A percentile compares a stretch with the other conserved stretches of the same genome.
These are phyloP conservation scores for Xestia xanthographa DNA, from an alignment of 2,888 invertebrate genomes.

Conservation along the genomic window DNA sequence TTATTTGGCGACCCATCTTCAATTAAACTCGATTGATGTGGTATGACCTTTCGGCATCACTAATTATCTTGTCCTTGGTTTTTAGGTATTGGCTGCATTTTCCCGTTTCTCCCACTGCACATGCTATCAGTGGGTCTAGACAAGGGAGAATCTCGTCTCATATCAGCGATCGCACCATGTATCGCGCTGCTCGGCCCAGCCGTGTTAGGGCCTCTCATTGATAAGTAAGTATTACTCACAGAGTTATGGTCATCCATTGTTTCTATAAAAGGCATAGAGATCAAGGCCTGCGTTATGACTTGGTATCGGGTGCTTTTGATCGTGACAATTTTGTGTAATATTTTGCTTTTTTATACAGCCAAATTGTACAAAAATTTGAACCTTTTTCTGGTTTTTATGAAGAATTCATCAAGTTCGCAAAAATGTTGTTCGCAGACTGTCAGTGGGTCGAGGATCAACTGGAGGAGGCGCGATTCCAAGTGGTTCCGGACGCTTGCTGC, in stretches of 20 bases:
- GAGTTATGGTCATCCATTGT: slow-evolving; percentile 46
- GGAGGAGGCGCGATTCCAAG: slow-evolving; percentile 86
- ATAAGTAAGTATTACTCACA: slow-evolving; percentile 89
- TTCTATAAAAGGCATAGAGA: slow-evolving; percentile 25
- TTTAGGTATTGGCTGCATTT: slow-evolving; percentile 94
- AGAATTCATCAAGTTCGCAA: background rate
- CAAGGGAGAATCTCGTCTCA: slow-evolving; percentile 93
- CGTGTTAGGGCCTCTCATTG: slow-evolving; percentile 94
- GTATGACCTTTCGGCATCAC: background rate
- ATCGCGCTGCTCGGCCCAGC: slow-evolving; percentile 95
- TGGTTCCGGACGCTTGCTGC: slow-evolving; percentile 92
- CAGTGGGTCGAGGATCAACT: slow-evolving; percentile 88
- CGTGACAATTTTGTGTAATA: background rate
- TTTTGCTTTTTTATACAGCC: background rate
- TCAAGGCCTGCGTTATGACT: slow-evolving; percentile 29
- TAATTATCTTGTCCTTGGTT: slow-evolving; percentile 7
- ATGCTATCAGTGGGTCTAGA: slow-evolving; percentile 94
- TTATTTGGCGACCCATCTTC: slow-evolving; percentile 30
- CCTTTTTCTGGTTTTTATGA: background rate
- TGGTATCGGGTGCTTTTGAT: slow-evolving; percentile 12
- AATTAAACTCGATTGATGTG: slow-evolving; percentile 21
- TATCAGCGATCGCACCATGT: slow-evolving; percentile 95
- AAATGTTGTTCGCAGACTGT: slow-evolving; percentile 78
- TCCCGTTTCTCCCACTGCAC: slow-evolving; percentile 95
- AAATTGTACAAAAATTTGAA: background rate